These are phyloP conservation scores for Cheiracanthium punctorium DNA, from an alignment of 2,888 invertebrate species.

Conservation along the genomic window DNA sequence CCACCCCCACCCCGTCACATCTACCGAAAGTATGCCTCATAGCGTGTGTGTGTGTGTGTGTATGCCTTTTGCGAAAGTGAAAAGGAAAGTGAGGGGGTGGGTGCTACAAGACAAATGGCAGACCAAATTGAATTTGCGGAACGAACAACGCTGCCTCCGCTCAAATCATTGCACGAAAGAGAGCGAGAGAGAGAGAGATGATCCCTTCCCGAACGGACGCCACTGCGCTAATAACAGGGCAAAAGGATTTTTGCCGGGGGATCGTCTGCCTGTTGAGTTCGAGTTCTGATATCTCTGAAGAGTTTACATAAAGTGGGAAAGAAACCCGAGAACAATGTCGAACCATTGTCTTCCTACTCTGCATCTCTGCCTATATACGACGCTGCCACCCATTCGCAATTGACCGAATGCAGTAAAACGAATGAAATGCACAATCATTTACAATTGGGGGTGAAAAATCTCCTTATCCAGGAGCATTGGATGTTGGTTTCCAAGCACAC, in stretches of 20 bases:
- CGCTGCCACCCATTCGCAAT: too few relatives aligned
- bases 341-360: too few relatives aligned
- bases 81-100: not conserved
- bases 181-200: not conserved
- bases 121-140: slow-evolving; percentile 69
- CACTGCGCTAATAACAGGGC: slow-evolving; percentile 46
- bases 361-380: too few relatives aligned
- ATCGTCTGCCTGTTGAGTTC: slow-evolving; percentile 22
- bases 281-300: not conserved
- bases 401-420: too few relatives aligned
- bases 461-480: too few relatives aligned
- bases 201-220: slow-evolving; percentile 32
- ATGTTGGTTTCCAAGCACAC: too few relatives aligned
- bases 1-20: not conserved
- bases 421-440: too few relatives aligned
- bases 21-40: slow-evolving; percentile 29
- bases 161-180: slow-evolving; percentile 60
- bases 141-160: slow-evolving; percentile 66
- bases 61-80: not conserved
- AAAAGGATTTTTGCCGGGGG: slow-evolving; percentile 52
- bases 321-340: too few relatives aligned
- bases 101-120: slow-evolving; percentile 68
- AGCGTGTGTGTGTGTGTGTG: not conserved
- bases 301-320: too few relatives aligned
- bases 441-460: too few relatives aligned